Conservation (phyloP, 2,113 vertebrate genomes). For the Cyphomyrus plagiostoma region DNA sequence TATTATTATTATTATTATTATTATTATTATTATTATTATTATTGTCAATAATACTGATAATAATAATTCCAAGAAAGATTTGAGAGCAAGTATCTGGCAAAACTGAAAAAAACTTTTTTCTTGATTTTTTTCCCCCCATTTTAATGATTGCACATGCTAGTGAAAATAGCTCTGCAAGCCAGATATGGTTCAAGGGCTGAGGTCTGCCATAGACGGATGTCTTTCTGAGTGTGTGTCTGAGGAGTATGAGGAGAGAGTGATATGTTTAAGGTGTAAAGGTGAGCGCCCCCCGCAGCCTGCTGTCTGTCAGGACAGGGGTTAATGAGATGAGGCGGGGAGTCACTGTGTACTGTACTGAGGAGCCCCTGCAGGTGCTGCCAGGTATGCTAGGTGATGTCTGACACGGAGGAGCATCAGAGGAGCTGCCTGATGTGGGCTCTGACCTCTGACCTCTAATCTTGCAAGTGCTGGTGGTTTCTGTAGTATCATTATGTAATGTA, state of each 20-base stretch:
- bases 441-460: not conserved
- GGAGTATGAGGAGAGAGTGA: not conserved
- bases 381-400: not conserved
- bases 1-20: too few species aligned
- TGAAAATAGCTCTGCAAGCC: not conserved
- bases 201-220: not conserved
- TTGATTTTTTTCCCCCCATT: not conserved
- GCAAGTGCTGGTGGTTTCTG: not conserved
- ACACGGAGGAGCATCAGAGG: not conserved
- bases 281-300: not conserved
- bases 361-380: not conserved
- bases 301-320: not conserved
- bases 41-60: not conserved
- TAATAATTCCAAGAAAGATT: not conserved
- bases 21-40: not conserved
- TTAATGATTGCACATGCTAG: not conserved
- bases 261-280: not conserved
- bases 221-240: not conserved
- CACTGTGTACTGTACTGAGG: not conserved
- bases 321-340: not conserved
- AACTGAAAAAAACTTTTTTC: not conserved
- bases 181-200: not conserved
- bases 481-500: not conserved
- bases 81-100: not conserved
- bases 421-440: not conserved